Percentiles rank a stretch among this genome's conserved stretches.
phyloP scores from a whole-genome alignment of 2,113 vertebrate genomes.

The Platichthys flesus region DNA sequence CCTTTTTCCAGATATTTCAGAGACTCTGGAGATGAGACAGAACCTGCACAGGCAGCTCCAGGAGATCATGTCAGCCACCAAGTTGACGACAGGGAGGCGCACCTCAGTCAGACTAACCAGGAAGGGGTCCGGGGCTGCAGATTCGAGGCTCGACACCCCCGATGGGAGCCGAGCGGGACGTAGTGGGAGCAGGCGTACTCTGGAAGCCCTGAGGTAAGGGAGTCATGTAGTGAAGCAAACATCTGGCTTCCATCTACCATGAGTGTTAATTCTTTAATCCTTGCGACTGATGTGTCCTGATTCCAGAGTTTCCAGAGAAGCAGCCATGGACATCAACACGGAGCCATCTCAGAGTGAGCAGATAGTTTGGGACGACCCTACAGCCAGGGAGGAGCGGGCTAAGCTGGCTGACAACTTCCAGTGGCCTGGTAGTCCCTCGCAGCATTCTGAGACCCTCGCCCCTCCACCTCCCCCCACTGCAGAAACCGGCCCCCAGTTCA shows the following conservation, averaged over 20 bases:
- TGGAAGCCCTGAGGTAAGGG: constrained; percentile 91
- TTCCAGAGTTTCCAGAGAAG: constrained; percentile 87
- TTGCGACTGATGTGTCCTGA: neutral
- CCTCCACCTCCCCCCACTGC: constrained; percentile 58
- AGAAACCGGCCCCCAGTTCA: constrained; percentile 57
- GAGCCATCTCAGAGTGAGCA: constrained; percentile 97
- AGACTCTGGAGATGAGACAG: constrained; percentile 94
- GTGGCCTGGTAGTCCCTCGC: constrained; percentile 94
- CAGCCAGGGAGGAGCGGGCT: constrained; percentile 94
- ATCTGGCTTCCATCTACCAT: neutral
- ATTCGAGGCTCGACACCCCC: constrained; percentile 85
- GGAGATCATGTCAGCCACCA: constrained; percentile 98
- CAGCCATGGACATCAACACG: constrained; percentile 87
- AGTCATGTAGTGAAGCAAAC: neutral
- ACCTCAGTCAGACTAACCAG: constrained; percentile 82
- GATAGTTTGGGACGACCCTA: constrained; percentile 98
- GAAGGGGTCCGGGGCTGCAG: constrained; percentile 76
- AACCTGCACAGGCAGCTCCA: constrained; percentile 93
- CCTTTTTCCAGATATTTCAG: constrained; percentile 77
- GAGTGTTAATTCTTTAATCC: neutral
- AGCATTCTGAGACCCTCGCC: constrained; percentile 83
- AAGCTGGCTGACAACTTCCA: constrained; percentile 94
- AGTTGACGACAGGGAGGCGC: constrained; percentile 84
- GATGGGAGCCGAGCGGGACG: constrained; percentile 82
- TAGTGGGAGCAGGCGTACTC: constrained; percentile 85